phyloP scores from a whole-genome alignment of 2,797 vertebrate genomes.

The Sebastiscus tertius region DNA sequence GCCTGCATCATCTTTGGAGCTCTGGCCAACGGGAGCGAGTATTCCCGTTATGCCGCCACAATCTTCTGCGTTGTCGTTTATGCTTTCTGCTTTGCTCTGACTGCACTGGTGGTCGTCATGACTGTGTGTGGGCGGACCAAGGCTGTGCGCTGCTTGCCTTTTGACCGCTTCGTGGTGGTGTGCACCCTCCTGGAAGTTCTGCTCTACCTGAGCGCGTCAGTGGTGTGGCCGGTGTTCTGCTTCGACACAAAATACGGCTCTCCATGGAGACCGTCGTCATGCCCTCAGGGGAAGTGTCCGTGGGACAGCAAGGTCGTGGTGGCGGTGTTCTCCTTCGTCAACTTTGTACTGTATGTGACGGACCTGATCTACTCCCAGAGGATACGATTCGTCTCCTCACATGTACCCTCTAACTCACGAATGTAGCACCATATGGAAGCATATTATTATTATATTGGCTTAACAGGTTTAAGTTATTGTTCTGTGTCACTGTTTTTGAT shows the following conservation, averaged over 20 bases:
- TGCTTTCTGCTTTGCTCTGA: constrained; percentile 86
- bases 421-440: constrained; percentile 14
- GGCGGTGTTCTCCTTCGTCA: constrained; percentile 89
- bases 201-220: constrained; percentile 89
- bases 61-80: constrained; percentile 93
- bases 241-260: constrained; percentile 93
- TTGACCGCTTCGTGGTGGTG: constrained; percentile 88
- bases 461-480: background rate
- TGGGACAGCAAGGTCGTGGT: constrained; percentile 95
- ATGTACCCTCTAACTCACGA: constrained; percentile 35
- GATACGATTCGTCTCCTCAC: constrained; percentile 79
- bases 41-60: constrained; percentile 80
- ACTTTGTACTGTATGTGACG: constrained; percentile 86
- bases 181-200: constrained; percentile 89
- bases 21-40: constrained; percentile 87
- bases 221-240: constrained; percentile 94
- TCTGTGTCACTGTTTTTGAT: background rate
- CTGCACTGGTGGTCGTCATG: constrained; percentile 84
- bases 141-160: constrained; percentile 83
- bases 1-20: constrained; percentile 92
- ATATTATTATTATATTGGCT: background rate
- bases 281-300: constrained; percentile 86
- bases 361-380: constrained; percentile 92
- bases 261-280: constrained; percentile 81
- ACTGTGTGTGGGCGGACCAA: constrained; percentile 85